Evolutionary conservation across 2,797 vertebrate species (phyloP), one percentile per base, ranked within the genome.

Genomic region (Lepilemur ruficaudatus): DNA sequence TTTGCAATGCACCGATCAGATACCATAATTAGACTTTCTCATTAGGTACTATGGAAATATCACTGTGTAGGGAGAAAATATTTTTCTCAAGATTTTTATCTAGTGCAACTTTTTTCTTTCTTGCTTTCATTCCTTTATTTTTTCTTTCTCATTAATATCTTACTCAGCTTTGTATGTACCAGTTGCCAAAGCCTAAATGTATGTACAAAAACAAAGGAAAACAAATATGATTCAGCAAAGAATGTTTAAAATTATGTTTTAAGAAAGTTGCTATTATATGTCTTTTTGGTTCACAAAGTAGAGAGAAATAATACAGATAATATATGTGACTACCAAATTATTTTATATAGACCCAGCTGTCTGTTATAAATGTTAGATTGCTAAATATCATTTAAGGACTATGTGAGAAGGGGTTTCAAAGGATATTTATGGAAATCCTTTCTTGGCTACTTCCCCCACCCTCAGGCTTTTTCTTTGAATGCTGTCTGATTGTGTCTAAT

Each of bases 161-260:
- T 70, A 32, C 81, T 86, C 50, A 96, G 32, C 25, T 88, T 80
- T 86, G 41, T 78, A 28, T 41, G n/a, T 87, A n/a, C 23, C 25
- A 18, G 9, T 96, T 93, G 23, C 76, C 73, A 84, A 79, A 92
- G 35, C 61, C 78, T 81, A 88, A 94, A 88, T 87, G 7, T 72
- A 50, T 59, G 4, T 79, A 75, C 10, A 85, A 75, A 92, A 87
- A 89, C 25, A 89, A 69, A 88, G 72, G 72, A 94, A 94, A 75
- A 78, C 22, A 92, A 63, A 89, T 65, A 14, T 76, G 91, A 87
- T 41, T 89, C 2, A 50, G 13, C 67, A 83, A 95, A 85, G 28
- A 83, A n/a, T 91, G 46, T 92, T 89, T 63, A 94, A 88, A 95
- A 67, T 90, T 67, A 28, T 86, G n/a, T 82, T 93, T 93, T 93